phyloP scores from a whole-genome alignment of 2,888 invertebrate genomes.

The Lamellibrachia satsuma region DNA sequence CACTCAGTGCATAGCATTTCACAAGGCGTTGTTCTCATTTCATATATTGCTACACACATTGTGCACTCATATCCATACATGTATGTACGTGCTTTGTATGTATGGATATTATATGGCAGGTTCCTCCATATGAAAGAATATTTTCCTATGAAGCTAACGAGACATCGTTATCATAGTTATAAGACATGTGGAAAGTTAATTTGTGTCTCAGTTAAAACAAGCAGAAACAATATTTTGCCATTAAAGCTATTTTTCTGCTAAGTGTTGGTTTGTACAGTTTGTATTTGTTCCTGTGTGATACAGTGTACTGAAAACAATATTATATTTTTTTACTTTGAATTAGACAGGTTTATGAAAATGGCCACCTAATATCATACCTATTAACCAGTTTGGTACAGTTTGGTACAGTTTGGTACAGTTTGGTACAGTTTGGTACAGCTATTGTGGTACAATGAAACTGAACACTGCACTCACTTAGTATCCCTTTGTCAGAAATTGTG shows the following conservation, averaged over 20 bases:
- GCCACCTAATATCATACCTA: too few species aligned
- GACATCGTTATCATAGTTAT: background rate
- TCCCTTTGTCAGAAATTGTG: too few species aligned
- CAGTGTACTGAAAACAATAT: background rate
- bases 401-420: too few species aligned
- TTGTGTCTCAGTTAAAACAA: background rate
- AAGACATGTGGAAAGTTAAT: background rate
- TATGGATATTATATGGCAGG: background rate
- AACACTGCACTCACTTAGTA: too few species aligned
- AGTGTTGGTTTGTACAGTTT: background rate
- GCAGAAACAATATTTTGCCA: conserved; percentile 9
- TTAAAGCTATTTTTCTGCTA: conserved; percentile 6
- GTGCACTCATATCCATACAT: background rate
- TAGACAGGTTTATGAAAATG: background rate
- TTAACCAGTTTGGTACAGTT: too few species aligned
- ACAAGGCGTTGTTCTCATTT: background rate
- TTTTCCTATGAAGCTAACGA: background rate
- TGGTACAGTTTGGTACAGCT: too few species aligned
- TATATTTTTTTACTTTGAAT: too few species aligned
- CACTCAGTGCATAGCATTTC: background rate
- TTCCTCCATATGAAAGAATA: background rate
- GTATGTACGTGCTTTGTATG: background rate
- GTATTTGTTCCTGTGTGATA: background rate
- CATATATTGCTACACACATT: background rate
- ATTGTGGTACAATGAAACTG: too few species aligned